These are phyloP conservation scores for Ornithorhynchus anatinus DNA, from an alignment of 2,113 vertebrate species.

Conservation along the genomic window DNA sequence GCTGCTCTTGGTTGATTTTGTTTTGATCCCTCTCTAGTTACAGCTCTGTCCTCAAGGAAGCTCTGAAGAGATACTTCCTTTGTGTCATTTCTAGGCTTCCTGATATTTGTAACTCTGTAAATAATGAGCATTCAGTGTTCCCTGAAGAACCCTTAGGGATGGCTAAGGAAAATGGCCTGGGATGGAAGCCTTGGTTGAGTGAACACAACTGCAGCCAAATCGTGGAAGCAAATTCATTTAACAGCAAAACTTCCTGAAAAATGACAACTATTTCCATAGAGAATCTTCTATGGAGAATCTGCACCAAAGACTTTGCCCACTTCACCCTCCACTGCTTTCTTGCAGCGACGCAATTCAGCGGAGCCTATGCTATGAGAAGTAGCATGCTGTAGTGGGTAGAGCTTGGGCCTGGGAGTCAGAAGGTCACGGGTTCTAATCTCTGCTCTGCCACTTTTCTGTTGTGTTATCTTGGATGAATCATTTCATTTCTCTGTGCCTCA, in stretches of 20 bases:
- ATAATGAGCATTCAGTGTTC: neutral
- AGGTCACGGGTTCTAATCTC: no score
- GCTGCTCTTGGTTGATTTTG: accelerated
- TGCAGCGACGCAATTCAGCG: neutral
- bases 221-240: no score
- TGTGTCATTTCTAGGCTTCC: neutral
- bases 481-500: no score
- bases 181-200: neutral
- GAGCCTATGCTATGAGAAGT: no score
- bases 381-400: no score
- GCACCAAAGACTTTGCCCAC: neutral
- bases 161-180: neutral
- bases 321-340: slow-evolving; percentile 8
- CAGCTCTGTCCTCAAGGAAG: neutral
- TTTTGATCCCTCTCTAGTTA: neutral
- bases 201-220: neutral
- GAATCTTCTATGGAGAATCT: slow-evolving; percentile 11
- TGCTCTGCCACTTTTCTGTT: no score
- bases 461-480: no score
- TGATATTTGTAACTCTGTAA: neutral
- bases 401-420: no score
- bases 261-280: neutral
- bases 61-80: neutral
- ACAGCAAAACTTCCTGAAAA: no score
- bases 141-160: neutral